Evolutionary conservation across 2,888 invertebrate genomes (phyloP).

Genomic region (Rhagium mordax): DNA sequence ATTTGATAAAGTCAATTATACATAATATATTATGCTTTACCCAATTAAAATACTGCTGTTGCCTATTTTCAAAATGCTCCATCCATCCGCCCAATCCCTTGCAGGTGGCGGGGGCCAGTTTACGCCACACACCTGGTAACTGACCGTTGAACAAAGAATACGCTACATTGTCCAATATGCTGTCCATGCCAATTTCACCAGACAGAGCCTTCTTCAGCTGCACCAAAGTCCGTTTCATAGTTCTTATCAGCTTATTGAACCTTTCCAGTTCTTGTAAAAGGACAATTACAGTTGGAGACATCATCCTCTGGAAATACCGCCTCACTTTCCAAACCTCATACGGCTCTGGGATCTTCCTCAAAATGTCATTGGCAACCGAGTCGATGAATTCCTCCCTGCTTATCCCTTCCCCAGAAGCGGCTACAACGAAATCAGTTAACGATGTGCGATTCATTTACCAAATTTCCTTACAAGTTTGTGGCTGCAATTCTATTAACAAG

Average conservation of each 20-base stretch:
- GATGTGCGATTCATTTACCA: too few relatives aligned
- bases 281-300: constrained; percentile 89
- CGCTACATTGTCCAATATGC: constrained; percentile 86
- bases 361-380: constrained; percentile 83
- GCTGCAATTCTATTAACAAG: constrained; percentile 90
- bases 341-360: constrained; percentile 81
- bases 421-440: constrained; percentile 72
- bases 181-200: constrained; percentile 95
- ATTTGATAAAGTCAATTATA: too few relatives aligned
- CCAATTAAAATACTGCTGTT: constrained; percentile 84
- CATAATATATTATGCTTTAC: constrained; percentile 68
- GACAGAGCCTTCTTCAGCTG: constrained; percentile 87
- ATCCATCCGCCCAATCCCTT: constrained; percentile 93
- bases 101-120: constrained; percentile 87
- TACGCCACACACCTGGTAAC: constrained; percentile 86
- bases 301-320: constrained; percentile 84
- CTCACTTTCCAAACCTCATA: constrained; percentile 85
- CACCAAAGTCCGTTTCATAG: constrained; percentile 80
- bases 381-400: constrained; percentile 92
- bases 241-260: constrained; percentile 84
- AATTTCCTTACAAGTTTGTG: constrained; percentile 89
- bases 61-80: constrained; percentile 83
- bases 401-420: constrained; percentile 79
- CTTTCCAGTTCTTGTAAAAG: constrained; percentile 91
- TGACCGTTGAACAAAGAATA: constrained; percentile 88